Conservation (phyloP, 2,797 vertebrate genomes). For the Enteromius thamalakanensis region DNA sequence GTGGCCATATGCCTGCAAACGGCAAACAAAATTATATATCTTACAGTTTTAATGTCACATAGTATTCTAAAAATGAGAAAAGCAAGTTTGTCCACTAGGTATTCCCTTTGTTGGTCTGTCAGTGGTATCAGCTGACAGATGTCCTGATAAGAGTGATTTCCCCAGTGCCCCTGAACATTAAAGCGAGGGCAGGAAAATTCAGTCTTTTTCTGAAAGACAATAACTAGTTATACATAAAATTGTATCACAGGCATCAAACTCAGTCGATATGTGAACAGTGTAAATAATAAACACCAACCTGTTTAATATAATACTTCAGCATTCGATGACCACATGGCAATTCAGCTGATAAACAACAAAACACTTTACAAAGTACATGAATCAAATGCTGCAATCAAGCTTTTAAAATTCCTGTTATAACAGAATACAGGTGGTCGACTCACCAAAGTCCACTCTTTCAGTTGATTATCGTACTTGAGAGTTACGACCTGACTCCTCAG, state of each 20-base stretch:
- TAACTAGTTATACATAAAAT: constrained; percentile 7
- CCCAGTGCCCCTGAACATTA: neutral
- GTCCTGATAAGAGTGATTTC: constrained; percentile 67
- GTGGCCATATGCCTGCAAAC: neutral
- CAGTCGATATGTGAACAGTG: neutral
- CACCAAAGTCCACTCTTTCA: constrained; percentile 6
- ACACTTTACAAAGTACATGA: neutral
- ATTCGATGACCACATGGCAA: constrained; percentile 50
- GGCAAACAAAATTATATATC: neutral
- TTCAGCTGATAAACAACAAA: neutral
- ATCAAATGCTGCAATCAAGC: neutral
- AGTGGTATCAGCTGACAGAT: constrained; percentile 70
- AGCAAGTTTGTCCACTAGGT: constrained; percentile 70
- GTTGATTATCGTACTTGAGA: neutral
- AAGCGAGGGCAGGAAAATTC: constrained; percentile 71
- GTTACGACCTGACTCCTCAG: neutral
- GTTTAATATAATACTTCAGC: constrained; percentile 45
- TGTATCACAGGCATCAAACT: neutral
- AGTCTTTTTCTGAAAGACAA: constrained; percentile 45
- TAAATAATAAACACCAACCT: constrained; percentile 36
- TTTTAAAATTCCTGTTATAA: neutral
- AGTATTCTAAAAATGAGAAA: constrained; percentile 61
- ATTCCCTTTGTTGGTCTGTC: constrained; percentile 63
- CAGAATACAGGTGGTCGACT: neutral
- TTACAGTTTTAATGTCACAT: constrained; percentile 72